phyloP scores from a whole-genome alignment of 2,113 vertebrate genomes.

The Gorsachius goisagi region DNA sequence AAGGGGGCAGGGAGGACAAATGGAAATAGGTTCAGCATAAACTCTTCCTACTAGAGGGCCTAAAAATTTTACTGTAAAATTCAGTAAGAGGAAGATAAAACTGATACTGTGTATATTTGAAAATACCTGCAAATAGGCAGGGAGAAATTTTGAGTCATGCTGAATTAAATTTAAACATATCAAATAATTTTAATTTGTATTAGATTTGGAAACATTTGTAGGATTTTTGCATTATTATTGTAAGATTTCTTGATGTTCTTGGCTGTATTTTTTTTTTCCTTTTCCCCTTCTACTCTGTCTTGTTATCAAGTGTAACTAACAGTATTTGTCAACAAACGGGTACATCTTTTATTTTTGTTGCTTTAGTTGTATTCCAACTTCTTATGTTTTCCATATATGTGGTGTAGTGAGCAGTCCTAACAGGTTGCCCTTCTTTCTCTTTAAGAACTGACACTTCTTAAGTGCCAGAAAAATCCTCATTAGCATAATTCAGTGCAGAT shows the following conservation, averaged over 20 bases:
- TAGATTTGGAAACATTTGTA: not conserved
- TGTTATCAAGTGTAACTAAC: not conserved
- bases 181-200: not conserved
- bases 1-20: fast-evolving
- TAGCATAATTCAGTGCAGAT: not conserved
- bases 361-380: not conserved
- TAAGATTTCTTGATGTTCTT: not conserved
- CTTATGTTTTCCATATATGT: not conserved
- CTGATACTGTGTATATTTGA: not conserved
- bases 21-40: not conserved
- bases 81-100: not conserved
- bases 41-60: not conserved
- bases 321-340: not conserved
- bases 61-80: not conserved
- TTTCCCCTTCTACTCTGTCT: not conserved
- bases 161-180: not conserved
- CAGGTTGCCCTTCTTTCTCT: not conserved
- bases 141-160: not conserved
- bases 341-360: not conserved
- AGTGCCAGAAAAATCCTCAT: not conserved
- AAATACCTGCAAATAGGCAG: not conserved
- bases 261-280: not conserved
- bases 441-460: not conserved
- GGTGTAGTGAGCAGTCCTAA: not conserved
- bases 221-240: not conserved